phyloP scores from a whole-genome alignment of 2,113 vertebrate species.

The Aythya baeri region DNA sequence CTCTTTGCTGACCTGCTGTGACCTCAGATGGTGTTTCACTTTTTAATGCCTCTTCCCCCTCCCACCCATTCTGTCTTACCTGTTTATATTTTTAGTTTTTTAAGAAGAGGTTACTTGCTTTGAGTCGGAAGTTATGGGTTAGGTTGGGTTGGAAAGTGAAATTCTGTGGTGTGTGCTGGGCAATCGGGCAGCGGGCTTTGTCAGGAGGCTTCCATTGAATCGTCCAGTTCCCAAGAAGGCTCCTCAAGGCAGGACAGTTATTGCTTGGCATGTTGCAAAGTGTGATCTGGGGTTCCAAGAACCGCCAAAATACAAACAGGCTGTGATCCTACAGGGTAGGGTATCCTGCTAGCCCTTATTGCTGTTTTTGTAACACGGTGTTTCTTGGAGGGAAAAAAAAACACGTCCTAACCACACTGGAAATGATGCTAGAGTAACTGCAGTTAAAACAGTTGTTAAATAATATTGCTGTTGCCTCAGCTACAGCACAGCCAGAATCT shows the following conservation, averaged over 20 bases:
- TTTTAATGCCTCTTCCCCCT: slow-evolving; percentile 11
- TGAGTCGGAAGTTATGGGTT: neutral
- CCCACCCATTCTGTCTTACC: neutral
- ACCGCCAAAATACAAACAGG: neutral
- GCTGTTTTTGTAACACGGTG: neutral
- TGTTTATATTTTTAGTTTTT: slow-evolving; percentile 11
- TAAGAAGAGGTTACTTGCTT: neutral
- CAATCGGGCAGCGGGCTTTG: neutral
- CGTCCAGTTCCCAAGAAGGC: neutral
- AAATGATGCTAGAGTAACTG: neutral
- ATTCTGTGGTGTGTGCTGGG: neutral
- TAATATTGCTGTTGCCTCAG: neutral
- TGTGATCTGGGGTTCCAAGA: neutral
- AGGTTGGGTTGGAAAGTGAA: neutral
- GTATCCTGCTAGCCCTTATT: neutral
- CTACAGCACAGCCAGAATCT: neutral
- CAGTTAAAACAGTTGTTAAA: neutral
- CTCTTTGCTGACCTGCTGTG: neutral
- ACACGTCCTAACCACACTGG: neutral
- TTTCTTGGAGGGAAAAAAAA: neutral
- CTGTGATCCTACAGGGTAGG: neutral
- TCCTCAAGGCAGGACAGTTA: rapidly evolving
- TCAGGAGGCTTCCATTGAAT: neutral
- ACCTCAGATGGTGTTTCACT: slow-evolving; percentile 18
- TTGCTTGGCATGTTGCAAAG: neutral